Conservation (phyloP, 2,113 vertebrate genomes). For the Sialia sialis region DNA sequence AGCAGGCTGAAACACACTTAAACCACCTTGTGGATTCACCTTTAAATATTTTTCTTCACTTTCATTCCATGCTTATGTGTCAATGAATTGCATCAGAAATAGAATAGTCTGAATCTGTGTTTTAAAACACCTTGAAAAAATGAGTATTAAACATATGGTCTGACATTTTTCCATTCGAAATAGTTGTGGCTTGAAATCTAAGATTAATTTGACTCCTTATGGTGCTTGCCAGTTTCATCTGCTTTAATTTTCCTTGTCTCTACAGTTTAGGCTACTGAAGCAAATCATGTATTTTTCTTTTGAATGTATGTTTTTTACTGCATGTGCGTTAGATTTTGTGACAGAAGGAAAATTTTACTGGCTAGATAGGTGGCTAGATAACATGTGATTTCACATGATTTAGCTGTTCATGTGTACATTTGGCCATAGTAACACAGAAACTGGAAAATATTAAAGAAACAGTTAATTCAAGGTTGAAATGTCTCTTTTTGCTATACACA, state of each 20-base stretch:
- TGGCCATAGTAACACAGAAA: neutral
- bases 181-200: neutral
- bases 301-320: neutral
- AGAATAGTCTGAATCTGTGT: neutral
- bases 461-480: neutral
- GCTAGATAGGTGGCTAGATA: neutral
- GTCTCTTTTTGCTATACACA: neutral
- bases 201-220: neutral
- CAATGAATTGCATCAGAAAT: neutral
- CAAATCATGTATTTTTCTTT: neutral
- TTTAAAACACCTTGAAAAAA: neutral
- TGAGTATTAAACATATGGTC: neutral
- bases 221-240: neutral
- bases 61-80: neutral
- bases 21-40: neutral
- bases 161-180: neutral
- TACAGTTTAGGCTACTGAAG: neutral
- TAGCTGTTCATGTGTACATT: neutral
- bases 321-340: neutral
- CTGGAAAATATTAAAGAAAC: neutral
- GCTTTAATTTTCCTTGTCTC: neutral
- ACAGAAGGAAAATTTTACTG: neutral
- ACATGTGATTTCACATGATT: neutral
- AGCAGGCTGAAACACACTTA: neutral
- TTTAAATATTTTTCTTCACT: neutral